Evolutionary conservation across 2,113 vertebrate species (phyloP).

Genomic region (Xenus cinereus): DNA sequence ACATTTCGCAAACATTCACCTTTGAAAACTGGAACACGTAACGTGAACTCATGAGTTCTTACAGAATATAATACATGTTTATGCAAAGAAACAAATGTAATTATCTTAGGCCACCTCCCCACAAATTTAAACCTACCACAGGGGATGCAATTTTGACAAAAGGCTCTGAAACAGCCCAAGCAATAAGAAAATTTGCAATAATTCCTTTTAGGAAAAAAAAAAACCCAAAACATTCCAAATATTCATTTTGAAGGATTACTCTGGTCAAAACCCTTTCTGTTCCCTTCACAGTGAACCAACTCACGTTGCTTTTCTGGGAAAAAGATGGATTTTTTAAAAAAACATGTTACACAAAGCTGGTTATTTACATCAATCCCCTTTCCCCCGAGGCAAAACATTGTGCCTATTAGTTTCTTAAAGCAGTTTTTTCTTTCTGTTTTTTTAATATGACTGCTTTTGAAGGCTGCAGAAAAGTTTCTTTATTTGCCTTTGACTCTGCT

Average conservation of each 20-base stretch:
- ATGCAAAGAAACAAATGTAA: background rate
- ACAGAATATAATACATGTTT: background rate
- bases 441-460: background rate
- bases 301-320: background rate
- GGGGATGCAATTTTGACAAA: background rate
- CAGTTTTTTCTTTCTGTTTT: background rate
- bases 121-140: background rate
- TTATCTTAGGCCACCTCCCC: background rate
- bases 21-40: background rate
- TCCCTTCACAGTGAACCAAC: background rate
- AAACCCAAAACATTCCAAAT: background rate
- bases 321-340: rapidly evolving
- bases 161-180: background rate
- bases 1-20: background rate
- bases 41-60: background rate
- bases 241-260: background rate
- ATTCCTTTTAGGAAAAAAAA: background rate
- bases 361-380: background rate
- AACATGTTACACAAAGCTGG: background rate
- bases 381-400: background rate
- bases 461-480: background rate
- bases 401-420: background rate
- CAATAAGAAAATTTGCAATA: background rate
- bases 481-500: background rate
- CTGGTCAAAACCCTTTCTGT: background rate